Conservation (phyloP, 2,888 invertebrate species). For the Agrochola macilenta region DNA sequence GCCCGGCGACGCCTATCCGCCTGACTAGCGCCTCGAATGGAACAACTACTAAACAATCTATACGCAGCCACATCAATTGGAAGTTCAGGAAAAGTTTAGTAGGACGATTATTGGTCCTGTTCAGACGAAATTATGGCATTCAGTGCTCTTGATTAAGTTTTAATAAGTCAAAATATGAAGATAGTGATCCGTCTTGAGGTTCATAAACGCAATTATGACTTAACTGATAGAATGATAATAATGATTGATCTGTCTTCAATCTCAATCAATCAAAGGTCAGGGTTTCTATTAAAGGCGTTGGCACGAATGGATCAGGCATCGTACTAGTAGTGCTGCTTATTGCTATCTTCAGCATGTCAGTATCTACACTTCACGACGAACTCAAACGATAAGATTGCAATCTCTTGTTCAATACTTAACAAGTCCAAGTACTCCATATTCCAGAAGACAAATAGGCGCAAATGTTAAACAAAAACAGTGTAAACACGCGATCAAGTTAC, state of each 20-base stretch:
- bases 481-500: constrained; percentile 77
- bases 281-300: not conserved
- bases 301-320: not conserved
- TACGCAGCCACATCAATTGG: constrained; percentile 1
- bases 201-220: constrained; percentile 16
- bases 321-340: not conserved
- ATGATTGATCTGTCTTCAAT: constrained; percentile 16
- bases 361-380: not conserved
- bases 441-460: constrained; percentile 53
- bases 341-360: not conserved
- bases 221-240: constrained; percentile 17
- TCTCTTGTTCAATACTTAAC: constrained; percentile 11
- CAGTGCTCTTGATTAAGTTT: not conserved
- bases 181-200: not conserved
- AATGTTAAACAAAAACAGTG: constrained; percentile 68
- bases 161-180: not conserved
- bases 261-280: constrained; percentile 18
- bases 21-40: constrained; percentile 23
- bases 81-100: constrained; percentile 6
- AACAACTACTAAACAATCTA: constrained; percentile 27
- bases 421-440: constrained; percentile 21
- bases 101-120: not conserved
- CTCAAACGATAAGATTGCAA: not conserved
- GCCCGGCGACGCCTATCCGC: constrained; percentile 27
- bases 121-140: constrained; percentile 1